Percentiles rank a stretch among this genome's conserved stretches.
Conservation (phyloP, 64 coral and sea anemone genomes). For the Porites lutea region DNA sequence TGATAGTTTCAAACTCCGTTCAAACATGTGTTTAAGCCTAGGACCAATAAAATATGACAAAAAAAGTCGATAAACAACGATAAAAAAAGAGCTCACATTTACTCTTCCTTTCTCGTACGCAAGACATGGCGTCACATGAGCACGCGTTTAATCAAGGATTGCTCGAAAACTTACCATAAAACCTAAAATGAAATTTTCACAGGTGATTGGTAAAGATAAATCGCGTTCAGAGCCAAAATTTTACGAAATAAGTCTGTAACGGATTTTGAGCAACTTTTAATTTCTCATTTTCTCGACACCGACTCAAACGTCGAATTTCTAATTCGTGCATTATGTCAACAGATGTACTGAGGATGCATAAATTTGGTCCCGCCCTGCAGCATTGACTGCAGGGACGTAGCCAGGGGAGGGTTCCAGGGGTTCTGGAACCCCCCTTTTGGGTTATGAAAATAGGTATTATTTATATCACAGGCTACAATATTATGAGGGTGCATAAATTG, state of each 20-base stretch:
- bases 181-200: not conserved
- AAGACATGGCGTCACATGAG: not conserved
- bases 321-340: too few relatives aligned
- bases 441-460: too few relatives aligned
- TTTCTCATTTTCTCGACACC: not conserved
- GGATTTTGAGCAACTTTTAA: not conserved
- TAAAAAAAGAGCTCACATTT: not conserved
- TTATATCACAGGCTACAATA: too few relatives aligned
- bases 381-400: too few relatives aligned
- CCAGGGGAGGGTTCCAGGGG: too few relatives aligned
- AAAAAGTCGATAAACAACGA: not conserved
- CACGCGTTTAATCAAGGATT: not conserved
- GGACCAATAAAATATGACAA: constrained; percentile 1
- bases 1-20: constrained; percentile 18
- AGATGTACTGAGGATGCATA: too few relatives aligned
- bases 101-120: constrained; percentile 6
- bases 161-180: not conserved
- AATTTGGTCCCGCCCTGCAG: too few relatives aligned
- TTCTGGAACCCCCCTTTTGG: too few relatives aligned
- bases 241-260: not conserved
- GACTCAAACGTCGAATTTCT: too few relatives aligned
- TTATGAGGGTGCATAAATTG: too few relatives aligned
- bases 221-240: not conserved
- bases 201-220: not conserved
- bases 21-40: not conserved